Conservation (phyloP, 1,140 invertebrate genomes). For the Laupala kohalensis region DNA sequence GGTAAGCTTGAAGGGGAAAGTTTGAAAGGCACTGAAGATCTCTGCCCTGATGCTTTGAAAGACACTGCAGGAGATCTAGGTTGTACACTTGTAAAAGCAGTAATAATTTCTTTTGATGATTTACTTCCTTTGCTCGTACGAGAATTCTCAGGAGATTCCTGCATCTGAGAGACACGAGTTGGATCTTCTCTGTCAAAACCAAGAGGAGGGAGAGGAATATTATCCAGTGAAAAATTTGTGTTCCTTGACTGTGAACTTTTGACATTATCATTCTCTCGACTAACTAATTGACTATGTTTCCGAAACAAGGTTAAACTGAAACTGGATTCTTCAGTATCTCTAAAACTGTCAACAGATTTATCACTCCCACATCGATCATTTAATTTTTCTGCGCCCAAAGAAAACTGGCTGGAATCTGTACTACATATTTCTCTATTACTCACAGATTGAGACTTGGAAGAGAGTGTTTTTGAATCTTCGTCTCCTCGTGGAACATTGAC, state of each 20-base stretch:
- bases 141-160: background rate
- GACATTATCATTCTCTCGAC: background rate
- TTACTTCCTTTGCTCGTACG: background rate
- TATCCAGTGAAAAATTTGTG: background rate
- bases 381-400: background rate
- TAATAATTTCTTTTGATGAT: background rate
- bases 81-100: background rate
- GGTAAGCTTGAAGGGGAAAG: background rate
- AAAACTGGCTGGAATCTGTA: background rate
- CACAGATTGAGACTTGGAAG: background rate
- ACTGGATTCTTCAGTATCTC: background rate
- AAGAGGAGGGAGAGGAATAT: background rate
- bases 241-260: background rate
- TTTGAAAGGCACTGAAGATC: slow-evolving; percentile 1
- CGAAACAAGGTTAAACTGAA: background rate
- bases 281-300: background rate
- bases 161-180: background rate
- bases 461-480: background rate
- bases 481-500: background rate
- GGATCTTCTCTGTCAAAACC: background rate
- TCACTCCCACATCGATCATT: background rate
- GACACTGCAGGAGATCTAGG: background rate
- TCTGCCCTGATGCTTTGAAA: slow-evolving; percentile 1
- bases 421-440: background rate
- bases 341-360: background rate